phyloP scores from a whole-genome alignment of 2,797 vertebrate species.

The Furcifer pardalis region DNA sequence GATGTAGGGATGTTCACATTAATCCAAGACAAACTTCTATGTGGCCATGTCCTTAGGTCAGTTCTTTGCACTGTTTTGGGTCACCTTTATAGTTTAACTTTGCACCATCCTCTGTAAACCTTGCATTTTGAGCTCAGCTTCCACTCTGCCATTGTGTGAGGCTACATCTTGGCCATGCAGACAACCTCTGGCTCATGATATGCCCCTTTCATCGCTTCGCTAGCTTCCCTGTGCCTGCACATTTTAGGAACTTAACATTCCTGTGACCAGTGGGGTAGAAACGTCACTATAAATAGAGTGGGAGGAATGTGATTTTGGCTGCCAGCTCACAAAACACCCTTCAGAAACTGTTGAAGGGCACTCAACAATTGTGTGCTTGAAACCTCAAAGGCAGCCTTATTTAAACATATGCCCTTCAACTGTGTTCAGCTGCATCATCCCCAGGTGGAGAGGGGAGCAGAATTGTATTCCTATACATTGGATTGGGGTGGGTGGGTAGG shows the following conservation, averaged over 20 bases:
- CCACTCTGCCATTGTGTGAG: too few relatives aligned
- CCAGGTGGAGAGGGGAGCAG: background rate
- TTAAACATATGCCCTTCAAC: too few relatives aligned
- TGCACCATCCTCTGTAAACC: background rate
- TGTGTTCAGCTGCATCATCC: background rate
- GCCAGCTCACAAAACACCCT: slow-evolving; percentile 4
- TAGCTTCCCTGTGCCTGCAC: background rate
- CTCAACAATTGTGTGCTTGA: background rate
- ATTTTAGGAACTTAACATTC: slow-evolving; percentile 16
- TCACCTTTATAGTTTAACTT: background rate
- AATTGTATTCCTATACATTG: background rate
- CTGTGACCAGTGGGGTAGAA: slow-evolving; percentile 3
- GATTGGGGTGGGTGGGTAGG: background rate
- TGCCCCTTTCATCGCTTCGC: background rate
- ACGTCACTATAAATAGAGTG: slow-evolving; percentile 21
- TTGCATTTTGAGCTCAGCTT: too few relatives aligned
- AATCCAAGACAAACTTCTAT: too few relatives aligned
- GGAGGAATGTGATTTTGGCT: slow-evolving; percentile 15
- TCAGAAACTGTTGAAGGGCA: background rate
- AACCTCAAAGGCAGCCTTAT: background rate
- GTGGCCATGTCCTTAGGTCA: too few relatives aligned
- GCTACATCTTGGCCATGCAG: too few relatives aligned
- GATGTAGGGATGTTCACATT: too few relatives aligned
- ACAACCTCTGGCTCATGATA: background rate
- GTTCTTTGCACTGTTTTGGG: too few relatives aligned